phyloP scores from a whole-genome alignment of 2,113 vertebrate species.

The Saccopteryx leptura region DNA sequence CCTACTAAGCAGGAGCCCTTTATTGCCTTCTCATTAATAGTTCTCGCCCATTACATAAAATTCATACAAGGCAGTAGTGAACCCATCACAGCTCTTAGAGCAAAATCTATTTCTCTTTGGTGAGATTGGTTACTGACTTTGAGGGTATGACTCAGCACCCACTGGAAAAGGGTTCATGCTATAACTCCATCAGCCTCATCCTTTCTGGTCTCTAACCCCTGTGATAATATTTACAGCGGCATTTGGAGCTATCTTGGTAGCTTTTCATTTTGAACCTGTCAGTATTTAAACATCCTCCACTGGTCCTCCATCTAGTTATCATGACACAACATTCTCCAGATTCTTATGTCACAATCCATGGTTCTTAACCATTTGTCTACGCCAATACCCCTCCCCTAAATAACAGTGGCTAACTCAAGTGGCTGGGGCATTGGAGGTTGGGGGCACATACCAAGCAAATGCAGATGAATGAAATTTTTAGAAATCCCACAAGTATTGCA shows the following conservation, averaged over 20 bases:
- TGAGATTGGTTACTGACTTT: slow-evolving; percentile 57
- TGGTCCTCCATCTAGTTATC: not conserved
- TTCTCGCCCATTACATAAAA: not conserved
- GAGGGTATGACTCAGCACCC: not conserved
- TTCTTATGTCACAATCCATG: not conserved
- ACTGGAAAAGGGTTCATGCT: not conserved
- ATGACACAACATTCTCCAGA: not conserved
- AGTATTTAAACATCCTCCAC: not conserved
- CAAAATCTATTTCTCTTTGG: slow-evolving; percentile 42
- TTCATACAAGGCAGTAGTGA: slow-evolving; percentile 30
- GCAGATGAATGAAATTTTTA: not conserved
- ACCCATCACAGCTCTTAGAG: slow-evolving; percentile 8
- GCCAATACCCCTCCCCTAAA: not conserved
- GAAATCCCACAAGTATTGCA: not conserved
- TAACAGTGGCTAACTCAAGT: not conserved
- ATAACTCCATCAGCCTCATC: not conserved
- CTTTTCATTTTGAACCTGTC: slow-evolving; percentile 16
- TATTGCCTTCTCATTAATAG: not conserved
- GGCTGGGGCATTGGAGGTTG: not conserved
- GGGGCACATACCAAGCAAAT: not conserved
- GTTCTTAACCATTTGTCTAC: not conserved
- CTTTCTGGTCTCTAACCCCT: not conserved
- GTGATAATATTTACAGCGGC: not conserved
- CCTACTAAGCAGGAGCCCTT: not conserved
- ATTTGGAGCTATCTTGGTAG: not conserved